Percentiles rank a stretch among this genome's conserved stretches.
Evolutionary conservation across 2,797 vertebrate genomes (phyloP).

Genomic region (Peromyscus attwateri): DNA sequence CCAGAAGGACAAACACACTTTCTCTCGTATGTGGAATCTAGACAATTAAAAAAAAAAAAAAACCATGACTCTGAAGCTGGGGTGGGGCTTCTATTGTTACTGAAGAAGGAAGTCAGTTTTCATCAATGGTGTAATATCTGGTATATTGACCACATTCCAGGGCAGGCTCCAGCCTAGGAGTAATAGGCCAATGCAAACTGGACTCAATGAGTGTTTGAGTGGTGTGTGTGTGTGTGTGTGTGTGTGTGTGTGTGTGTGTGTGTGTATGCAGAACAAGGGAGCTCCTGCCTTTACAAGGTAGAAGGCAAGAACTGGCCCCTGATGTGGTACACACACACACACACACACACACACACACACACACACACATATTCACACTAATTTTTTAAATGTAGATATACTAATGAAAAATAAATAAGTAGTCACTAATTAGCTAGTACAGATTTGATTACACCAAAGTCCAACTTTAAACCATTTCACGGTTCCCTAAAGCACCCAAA

Average conservation of each 20-base stretch:
- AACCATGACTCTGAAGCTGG: too few relatives aligned
- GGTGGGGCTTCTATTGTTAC: not conserved
- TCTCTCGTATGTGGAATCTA: not conserved
- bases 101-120: not conserved
- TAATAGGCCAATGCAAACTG: not conserved
- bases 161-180: not conserved
- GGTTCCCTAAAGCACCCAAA: not conserved
- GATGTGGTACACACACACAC: not conserved
- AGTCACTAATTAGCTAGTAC: not conserved
- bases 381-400: not conserved
- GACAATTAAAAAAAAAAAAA: not conserved
- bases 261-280: not conserved
- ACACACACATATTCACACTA: not conserved
- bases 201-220: not conserved
- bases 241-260: too few relatives aligned
- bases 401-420: not conserved
- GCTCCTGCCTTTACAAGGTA: not conserved
- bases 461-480: not conserved
- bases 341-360: too few relatives aligned
- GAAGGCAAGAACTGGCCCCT: not conserved
- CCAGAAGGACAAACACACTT: not conserved
- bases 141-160: not conserved
- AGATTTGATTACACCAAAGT: constrained; percentile 20
- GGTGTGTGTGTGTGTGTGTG: not conserved
- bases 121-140: not conserved